Conservation (phyloP, 2,888 invertebrate species). For the Agrilus mali region DNA sequence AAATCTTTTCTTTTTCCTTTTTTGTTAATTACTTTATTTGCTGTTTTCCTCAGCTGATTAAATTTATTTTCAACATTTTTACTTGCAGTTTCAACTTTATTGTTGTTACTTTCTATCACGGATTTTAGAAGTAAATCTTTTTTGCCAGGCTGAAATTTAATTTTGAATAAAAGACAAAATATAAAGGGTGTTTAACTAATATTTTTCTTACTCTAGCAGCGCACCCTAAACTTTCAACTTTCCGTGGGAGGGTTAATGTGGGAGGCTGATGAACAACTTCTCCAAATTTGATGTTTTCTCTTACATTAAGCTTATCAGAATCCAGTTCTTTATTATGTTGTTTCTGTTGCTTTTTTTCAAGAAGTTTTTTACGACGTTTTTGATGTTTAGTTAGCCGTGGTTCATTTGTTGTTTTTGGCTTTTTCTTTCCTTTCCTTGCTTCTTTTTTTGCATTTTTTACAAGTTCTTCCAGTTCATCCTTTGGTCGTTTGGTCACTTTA, state of each 20-base stretch:
- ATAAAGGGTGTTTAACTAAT: background rate
- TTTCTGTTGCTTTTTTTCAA: constrained; percentile 35
- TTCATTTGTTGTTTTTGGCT: constrained; percentile 11
- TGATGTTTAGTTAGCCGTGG: constrained; percentile 39
- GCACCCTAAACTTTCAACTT: constrained; percentile 25
- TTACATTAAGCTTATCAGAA: constrained; percentile 37
- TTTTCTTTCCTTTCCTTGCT: constrained; percentile 17
- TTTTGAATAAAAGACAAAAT: background rate
- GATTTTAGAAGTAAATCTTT: constrained; percentile 49
- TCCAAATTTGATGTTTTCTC: constrained; percentile 60
- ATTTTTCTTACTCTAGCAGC: constrained; percentile 18
- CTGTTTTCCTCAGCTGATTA: constrained; percentile 12
- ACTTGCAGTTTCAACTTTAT: background rate
- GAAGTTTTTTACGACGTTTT: constrained; percentile 39
- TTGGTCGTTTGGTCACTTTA: constrained; percentile 36
- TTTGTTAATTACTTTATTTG: constrained; percentile 29
- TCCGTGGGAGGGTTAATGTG: constrained; percentile 41
- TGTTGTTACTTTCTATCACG: constrained; percentile 27
- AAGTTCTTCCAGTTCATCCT: constrained; percentile 41
- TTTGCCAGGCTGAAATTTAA: constrained; percentile 46
- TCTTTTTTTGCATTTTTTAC: constrained; percentile 26
- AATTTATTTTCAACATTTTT: constrained; percentile 29
- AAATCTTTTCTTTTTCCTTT: constrained; percentile 49
- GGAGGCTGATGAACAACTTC: constrained; percentile 67
- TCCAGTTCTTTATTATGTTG: constrained; percentile 16